A percentile compares a stretch with the other conserved stretches of the same genome.
Conservation (phyloP, 2,113 vertebrate species). For the Nymphicus hollandicus region DNA sequence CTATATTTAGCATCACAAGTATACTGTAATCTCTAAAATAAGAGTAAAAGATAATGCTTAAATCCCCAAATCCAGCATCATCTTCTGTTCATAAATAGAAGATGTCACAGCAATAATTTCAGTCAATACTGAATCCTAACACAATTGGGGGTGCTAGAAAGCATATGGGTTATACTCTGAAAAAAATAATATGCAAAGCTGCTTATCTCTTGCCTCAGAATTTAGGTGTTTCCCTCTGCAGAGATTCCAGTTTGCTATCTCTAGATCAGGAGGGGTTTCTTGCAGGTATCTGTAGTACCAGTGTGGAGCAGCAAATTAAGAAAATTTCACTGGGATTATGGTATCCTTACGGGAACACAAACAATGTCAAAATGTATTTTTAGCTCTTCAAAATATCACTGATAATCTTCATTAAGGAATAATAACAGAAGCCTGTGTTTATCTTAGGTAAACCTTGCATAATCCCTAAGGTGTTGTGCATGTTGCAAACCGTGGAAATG, state of each 20-base stretch:
- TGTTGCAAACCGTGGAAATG: not conserved
- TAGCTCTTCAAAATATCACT: not conserved
- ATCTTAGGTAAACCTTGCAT: not conserved
- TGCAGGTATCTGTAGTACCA: not conserved
- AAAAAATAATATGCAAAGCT: not conserved
- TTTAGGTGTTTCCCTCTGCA: not conserved
- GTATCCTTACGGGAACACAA: not conserved
- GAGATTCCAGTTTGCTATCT: not conserved
- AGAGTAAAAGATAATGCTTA: not conserved
- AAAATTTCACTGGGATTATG: not conserved
- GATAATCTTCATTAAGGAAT: not conserved
- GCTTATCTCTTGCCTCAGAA: not conserved
- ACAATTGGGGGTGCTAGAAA: not conserved
- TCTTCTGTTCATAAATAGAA: not conserved
- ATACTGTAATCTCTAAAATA: not conserved
- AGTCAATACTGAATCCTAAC: not conserved
- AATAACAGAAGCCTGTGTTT: not conserved
- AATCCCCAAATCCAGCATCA: not conserved
- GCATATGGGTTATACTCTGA: not conserved
- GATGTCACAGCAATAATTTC: not conserved
- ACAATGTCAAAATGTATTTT: slow-evolving; percentile 19
- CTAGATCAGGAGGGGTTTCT: not conserved
- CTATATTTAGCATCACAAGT: not conserved
- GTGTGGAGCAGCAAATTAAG: not conserved
- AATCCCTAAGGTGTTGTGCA: not conserved